Base-by-base conservation (phyloP, 2,888 invertebrate genomes). In the Cylloceria caligata region DNA sequence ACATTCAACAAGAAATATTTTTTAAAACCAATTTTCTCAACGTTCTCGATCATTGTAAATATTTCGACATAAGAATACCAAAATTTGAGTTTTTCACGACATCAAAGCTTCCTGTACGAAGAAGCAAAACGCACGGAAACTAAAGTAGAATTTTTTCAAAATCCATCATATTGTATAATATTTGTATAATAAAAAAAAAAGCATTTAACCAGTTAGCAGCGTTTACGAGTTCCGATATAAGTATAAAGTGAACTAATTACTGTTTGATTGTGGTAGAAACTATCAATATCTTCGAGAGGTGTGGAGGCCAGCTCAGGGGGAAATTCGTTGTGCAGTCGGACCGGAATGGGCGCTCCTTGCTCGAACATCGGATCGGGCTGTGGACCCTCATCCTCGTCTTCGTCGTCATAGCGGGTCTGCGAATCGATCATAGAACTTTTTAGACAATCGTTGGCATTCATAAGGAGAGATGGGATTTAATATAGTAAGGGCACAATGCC, bases 251-350 rank as follows among this genome's bases (percentile, higher is more conserved):
- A 21, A 3, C 45, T 49, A 71, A 45, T 95, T 94, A 98, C 99
- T 96, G 95, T 97, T 95, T 97, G 96, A 95, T 98, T 98, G 94
- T 96, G 96, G 95, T 99, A 99, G 95, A 95, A 99, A 93, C 96
- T 96, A 94, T 99, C 99, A 94, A 99, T 97, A 95, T 99, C 99
- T 95, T 99, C 99, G 94, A 99, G 96, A 93, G 99, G 99, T 93
- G 97, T 98, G 94, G 98, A 98, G 94, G 98, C 95, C 94, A 99
- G 95, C 95, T 98, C 98, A 93, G 96, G 95, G 93, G 98, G 98
- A 94, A 99, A 98, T 93, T 96, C 96, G 94, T 97, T 97, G 94
- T 98, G 97, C 95, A 98, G 95, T 93, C 98, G 96, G 94, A 98
- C 97, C 92, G 99, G 99, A 94, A 99, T 95, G 91, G 98, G 98